Base-by-base conservation (phyloP, 2,888 invertebrate species). In the Scaptomyza caliginosa region DNA sequence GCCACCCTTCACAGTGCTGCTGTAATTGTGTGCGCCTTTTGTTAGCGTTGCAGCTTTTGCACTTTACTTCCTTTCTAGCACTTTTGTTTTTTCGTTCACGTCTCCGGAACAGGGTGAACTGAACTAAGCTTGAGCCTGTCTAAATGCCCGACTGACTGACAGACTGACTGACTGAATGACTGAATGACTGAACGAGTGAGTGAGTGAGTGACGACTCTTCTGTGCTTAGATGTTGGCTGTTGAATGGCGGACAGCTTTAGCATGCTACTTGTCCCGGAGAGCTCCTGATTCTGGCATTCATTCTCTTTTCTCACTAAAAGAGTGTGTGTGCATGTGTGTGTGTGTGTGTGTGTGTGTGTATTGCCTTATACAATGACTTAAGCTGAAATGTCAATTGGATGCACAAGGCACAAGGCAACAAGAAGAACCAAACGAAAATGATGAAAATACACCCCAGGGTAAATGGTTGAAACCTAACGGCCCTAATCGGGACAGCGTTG, bases 371-470 rank as follows among this genome's bases (percentile, higher is more conserved):
- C 77, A 82, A 82, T 82, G 86, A 87, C 83, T 82, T 82, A 82
- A 82, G 82, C 82, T 87, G 80, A 87, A 82, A 82, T 82, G 82
- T 82, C 82, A 82, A 82, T 82, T 87, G 82, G 86, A 85, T 85
- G 87, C 30, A 36, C 57, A 58, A 21, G 39, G 30, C 38, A 39
- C 58, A 46, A 48, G 30, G 28, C 46, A 42, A 38, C 13, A 16
- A 60, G 63, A 8, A 3, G 10, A 32, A 30, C 30, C 4, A 67
- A 78, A 72, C 73, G 70, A 67, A 70, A 76, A 82, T 82, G 72
- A 82, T 79, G 85, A 74, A 79, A 81, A 82, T 77, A 81, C 79
- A 84, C 77, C 81, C 81, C 64, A 52, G 81, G 84, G 79, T 64
- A 81, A 84, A 82, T 82, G 82, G 74, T 8, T 46, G 56, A 51